Percentiles rank a stretch among this genome's conserved stretches.
Evolutionary conservation across 2,888 invertebrate species (phyloP).

Genomic region (Arrhopalites spinosus): DNA sequence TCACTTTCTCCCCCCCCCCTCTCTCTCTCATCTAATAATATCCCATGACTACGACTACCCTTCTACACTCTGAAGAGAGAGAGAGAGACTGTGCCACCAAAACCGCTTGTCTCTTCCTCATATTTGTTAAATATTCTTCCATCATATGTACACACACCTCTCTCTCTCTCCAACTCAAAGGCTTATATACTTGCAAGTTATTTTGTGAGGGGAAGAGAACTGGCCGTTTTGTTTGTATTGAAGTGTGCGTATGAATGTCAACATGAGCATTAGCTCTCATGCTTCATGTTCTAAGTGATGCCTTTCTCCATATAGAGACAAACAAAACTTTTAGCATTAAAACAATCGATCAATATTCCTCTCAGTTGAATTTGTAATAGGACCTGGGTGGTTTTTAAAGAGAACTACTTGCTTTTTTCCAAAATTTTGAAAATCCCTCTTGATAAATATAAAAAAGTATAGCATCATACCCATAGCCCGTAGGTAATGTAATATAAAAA

Average conservation of each 20-base stretch:
- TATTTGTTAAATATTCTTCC: slow-evolving; percentile 7
- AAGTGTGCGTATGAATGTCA: slow-evolving; percentile 12
- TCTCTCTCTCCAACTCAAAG: neutral
- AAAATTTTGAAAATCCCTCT: neutral
- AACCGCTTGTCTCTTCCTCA: neutral
- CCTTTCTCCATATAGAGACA: slow-evolving; percentile 6
- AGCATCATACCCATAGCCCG: no score
- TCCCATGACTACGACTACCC: neutral
- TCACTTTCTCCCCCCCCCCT: neutral
- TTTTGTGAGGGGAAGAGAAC: neutral
- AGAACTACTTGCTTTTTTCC: neutral
- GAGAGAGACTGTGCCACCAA: no score
- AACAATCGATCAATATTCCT: slow-evolving; percentile 16
- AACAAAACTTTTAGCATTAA: neutral
- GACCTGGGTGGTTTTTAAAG: slow-evolving; percentile 4
- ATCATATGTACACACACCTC: neutral
- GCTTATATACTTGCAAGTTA: neutral
- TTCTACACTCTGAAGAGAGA: no score
- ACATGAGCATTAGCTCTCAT: slow-evolving; percentile 18
- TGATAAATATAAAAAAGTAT: neutral
- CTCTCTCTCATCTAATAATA: neutral
- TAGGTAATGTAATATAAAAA: no score
- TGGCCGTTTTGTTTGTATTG: slow-evolving; percentile 4
- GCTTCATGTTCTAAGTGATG: neutral
- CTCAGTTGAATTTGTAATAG: slow-evolving; percentile 36